Percentiles rank a stretch among this genome's conserved stretches.
These are phyloP conservation scores for Nomada hirtipes DNA, from an alignment of 2,888 invertebrate genomes.

Conservation along the genomic window DNA sequence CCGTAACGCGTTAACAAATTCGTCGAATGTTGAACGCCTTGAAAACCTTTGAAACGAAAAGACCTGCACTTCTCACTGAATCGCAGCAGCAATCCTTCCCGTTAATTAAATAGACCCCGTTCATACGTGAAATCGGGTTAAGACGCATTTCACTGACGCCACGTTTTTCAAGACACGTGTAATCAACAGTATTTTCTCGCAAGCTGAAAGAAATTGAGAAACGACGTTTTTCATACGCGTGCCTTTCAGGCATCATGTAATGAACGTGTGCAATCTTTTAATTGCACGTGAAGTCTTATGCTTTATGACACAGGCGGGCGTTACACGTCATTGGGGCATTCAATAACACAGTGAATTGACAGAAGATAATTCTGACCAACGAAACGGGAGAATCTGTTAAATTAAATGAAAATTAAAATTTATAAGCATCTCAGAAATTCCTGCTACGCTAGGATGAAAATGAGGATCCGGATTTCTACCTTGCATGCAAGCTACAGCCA, in stretches of 20 bases:
- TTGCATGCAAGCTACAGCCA: no score
- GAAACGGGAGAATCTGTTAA: no score
- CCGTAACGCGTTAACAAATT: background rate
- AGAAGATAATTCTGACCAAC: background rate
- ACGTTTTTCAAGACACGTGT: background rate
- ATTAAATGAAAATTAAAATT: background rate
- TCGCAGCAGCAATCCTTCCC: background rate
- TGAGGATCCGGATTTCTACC: no score
- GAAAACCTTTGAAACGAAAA: background rate
- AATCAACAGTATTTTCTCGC: background rate
- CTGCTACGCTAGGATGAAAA: background rate
- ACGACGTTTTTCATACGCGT: background rate
- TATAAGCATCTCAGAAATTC: background rate
- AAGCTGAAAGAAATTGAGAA: background rate
- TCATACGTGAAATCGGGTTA: background rate
- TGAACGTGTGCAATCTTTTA: background rate
- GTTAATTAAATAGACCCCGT: constrained; percentile 23
- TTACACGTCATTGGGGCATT: background rate
- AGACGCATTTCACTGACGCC: background rate
- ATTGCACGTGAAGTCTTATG: background rate
- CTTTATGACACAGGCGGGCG: background rate
- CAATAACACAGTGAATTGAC: background rate
- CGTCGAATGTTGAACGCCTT: background rate
- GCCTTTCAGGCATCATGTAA: background rate
- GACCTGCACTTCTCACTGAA: background rate